Base-by-base conservation (phyloP, 2,797 vertebrate species). In the Pteropus rufus region DNA sequence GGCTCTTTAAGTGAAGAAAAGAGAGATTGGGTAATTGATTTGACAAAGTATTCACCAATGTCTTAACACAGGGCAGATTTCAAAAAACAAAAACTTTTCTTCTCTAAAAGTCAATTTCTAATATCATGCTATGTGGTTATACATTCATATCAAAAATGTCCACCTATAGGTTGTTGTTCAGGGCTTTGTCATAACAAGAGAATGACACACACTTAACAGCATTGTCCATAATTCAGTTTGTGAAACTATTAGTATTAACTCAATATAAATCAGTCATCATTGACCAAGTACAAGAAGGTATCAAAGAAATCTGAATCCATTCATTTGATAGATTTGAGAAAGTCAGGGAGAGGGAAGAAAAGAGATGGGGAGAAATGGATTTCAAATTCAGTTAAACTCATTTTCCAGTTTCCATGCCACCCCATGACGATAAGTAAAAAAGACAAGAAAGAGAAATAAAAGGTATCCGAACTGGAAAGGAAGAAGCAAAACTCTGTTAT, bases 1-100 rank as follows among this genome's bases (percentile, higher is more conserved):
- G 77, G 5, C 49, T 93, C 69, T 96, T 69, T 88, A 76, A 88
- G 73, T 60, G 56, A 88, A 49, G 16, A 84, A 77, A 73, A 87
- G 26, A 62, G 92, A 88, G 70, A 49, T 36, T 83, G 21, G 46
- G 21, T 92, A 54, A 80, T 21, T 31, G 11, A 89, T 34, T 36
- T 93, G 54, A 46, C 76, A 91, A 67, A 90, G 24, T 62, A 21
- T 54, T 95, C 26, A 86, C 52, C 65, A 24, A 46, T 79, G 54
- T 36, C 18, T 86, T 87, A 64, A 76, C 49, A 85, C 39, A n/a
- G 39, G 5, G 7, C 11, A 9, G n/a, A 62, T 15, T 19, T 81
- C 49, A 72, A 76, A 93, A 44, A 26, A 4, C 9, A 79, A 64
- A 81, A 67, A 1, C 36, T 65, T 60, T 44, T 77, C 7, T 76